These are phyloP conservation scores for Anoplolepis gracilipes DNA, from an alignment of 1,140 invertebrate species.

Conservation along the genomic window DNA sequence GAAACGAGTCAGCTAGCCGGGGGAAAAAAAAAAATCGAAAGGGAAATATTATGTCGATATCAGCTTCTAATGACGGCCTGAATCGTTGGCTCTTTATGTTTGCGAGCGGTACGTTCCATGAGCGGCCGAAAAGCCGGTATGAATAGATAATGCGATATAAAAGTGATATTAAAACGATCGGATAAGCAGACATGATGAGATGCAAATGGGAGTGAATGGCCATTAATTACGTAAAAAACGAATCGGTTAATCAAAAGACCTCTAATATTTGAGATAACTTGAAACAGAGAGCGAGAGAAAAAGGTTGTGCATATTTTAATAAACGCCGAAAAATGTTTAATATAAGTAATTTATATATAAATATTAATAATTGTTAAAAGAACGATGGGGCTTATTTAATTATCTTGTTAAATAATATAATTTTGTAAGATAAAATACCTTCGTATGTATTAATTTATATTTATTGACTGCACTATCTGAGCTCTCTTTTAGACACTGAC, in stretches of 20 bases:
- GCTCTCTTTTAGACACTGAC: background rate
- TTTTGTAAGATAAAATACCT: background rate
- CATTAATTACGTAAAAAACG: conserved; percentile 52
- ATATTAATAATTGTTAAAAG: background rate
- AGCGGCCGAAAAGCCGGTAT: conserved; percentile 34
- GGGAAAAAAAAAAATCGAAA: conserved; percentile 14
- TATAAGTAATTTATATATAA: background rate
- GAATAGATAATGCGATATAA: conserved; percentile 39
- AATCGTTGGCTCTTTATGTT: conserved; percentile 69
- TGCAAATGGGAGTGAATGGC: conserved; percentile 42
- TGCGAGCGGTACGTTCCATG: conserved; percentile 42
- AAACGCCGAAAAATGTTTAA: background rate
- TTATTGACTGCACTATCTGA: background rate
- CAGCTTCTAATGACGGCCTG: conserved; percentile 52
- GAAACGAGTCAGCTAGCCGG: conserved; percentile 24
- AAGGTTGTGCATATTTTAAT: background rate
- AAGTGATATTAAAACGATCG: conserved; percentile 39
- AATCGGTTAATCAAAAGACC: conserved; percentile 2
- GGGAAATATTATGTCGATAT: conserved; percentile 49
- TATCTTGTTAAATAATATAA: background rate
- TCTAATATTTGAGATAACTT: background rate
- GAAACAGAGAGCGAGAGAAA: background rate
- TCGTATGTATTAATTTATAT: background rate
- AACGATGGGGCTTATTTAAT: background rate
- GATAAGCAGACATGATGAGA: conserved; percentile 26